Evolutionary conservation across 2,888 invertebrate genomes (phyloP).

Genomic region (Megalurothrips usitatus): DNA sequence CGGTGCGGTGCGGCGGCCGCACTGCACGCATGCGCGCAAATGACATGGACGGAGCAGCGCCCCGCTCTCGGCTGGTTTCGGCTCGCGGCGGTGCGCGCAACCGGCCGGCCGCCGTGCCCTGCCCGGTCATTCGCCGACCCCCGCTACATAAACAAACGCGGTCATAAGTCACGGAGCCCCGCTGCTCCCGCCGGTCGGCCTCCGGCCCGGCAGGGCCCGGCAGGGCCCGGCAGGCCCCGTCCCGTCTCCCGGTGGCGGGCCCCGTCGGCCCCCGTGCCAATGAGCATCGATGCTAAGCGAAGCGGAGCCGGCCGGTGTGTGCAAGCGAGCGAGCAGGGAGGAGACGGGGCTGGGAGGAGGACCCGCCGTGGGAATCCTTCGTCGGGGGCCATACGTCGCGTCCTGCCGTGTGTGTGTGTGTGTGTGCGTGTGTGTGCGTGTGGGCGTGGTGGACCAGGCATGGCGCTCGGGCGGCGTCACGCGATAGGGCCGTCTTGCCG

Average conservation of each 20-base stretch:
- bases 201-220: background rate
- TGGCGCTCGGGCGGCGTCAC: too few relatives aligned
- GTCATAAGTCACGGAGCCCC: constrained; percentile 2
- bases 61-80: background rate
- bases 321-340: background rate
- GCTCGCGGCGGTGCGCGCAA: background rate
- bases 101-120: background rate
- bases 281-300: background rate
- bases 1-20: too few relatives aligned
- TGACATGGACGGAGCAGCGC: background rate
- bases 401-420: background rate
- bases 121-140: constrained; percentile 19
- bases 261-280: background rate
- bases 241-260: too few relatives aligned
- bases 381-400: too few relatives aligned
- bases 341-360: background rate
- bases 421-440: background rate
- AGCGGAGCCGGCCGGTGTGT: background rate
- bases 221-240: too few relatives aligned
- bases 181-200: too few relatives aligned
- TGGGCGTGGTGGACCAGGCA: background rate
- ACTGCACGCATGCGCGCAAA: too few relatives aligned
- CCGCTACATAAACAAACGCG: constrained; percentile 13
- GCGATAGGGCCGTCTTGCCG: too few relatives aligned
- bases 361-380: background rate